Conservation (phyloP, 2,888 invertebrate genomes). For the Pocota personata region DNA sequence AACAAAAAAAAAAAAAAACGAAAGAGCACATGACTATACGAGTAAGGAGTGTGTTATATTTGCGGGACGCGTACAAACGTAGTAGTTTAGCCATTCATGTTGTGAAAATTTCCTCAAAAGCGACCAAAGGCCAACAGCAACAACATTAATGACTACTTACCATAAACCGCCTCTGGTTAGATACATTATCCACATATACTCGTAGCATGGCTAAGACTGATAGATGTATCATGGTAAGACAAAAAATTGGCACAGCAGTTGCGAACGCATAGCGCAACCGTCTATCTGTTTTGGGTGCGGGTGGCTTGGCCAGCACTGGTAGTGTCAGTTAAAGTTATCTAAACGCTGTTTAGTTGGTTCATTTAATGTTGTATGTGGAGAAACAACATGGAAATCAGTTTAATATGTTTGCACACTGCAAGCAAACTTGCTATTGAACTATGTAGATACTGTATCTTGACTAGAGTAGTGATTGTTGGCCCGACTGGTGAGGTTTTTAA, state of each 20-base stretch:
- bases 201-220: not conserved
- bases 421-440: not conserved
- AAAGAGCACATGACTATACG: not conserved
- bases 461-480: not conserved
- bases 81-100: conserved; percentile 27
- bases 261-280: not conserved
- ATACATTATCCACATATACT: conserved; percentile 28
- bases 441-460: conserved; percentile 2
- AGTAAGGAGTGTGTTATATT: conserved; percentile 19
- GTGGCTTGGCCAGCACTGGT: conserved; percentile 13
- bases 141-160: conserved; percentile 40
- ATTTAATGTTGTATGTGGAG: conserved; percentile 22
- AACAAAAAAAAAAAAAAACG: not conserved
- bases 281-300: conserved; percentile 43
- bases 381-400: conserved; percentile 38
- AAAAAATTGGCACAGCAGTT: conserved; percentile 23
- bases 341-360: conserved; percentile 47
- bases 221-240: conserved; percentile 14
- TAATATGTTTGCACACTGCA: conserved; percentile 39
- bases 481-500: not conserved
- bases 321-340: conserved; percentile 35
- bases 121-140: conserved; percentile 13
- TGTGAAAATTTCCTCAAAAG: conserved; percentile 22
- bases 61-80: not conserved
- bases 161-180: conserved; percentile 34